Conservation (phyloP, 2,113 vertebrate genomes). For the Cepphus grylle region DNA sequence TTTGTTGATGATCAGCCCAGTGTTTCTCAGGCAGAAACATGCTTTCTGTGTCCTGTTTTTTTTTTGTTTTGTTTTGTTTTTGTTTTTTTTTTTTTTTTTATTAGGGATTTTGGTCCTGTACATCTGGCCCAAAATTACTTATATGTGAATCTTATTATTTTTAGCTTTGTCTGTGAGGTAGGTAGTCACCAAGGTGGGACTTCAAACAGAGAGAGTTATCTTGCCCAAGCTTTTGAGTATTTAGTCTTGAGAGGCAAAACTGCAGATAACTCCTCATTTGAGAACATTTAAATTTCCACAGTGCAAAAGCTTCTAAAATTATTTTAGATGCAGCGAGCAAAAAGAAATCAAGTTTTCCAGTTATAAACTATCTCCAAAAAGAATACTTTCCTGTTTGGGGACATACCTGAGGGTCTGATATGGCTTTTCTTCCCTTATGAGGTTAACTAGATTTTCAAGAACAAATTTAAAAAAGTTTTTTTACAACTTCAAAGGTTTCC, state of each 20-base stretch:
- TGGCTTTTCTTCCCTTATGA: not conserved
- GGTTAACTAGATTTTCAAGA: not conserved
- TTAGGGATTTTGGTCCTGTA: not conserved
- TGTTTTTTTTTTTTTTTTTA: not conserved
- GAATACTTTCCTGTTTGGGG: rapidly evolving
- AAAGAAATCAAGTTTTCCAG: not conserved
- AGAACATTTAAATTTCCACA: not conserved
- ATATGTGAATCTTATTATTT: not conserved
- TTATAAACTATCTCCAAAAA: not conserved
- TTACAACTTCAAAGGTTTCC: not conserved
- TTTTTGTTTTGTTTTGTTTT: too few relatives aligned
- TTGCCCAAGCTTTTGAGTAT: not conserved
- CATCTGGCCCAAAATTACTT: not conserved
- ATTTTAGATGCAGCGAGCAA: not conserved
- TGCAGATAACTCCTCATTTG: not conserved
- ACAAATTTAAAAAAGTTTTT: not conserved
- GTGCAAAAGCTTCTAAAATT: not conserved
- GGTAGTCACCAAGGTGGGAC: not conserved
- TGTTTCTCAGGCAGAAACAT: not conserved
- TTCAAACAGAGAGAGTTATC: not conserved
- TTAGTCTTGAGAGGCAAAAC: not conserved
- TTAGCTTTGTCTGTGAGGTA: not conserved
- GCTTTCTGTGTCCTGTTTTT: not conserved
- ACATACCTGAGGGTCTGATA: not conserved
- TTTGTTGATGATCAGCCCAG: not conserved